These are phyloP conservation scores for Mongoloraphidia duomilia DNA, from an alignment of 2,888 invertebrate species.

Conservation along the genomic window DNA sequence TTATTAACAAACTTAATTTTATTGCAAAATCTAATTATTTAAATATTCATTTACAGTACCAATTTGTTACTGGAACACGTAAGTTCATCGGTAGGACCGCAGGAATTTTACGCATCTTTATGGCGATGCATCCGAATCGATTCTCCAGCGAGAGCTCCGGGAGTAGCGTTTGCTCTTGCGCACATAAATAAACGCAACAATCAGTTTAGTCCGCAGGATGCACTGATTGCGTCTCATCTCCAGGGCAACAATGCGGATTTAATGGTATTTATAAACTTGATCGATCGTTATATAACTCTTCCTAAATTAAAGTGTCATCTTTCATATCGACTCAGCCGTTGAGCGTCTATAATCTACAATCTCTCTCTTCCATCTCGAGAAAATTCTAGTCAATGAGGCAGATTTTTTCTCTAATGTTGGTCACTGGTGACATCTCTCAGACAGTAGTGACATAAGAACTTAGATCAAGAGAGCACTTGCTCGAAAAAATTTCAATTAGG, in stretches of 20 bases:
- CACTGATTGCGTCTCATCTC: slow-evolving; percentile 25
- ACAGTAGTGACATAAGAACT: too few relatives aligned
- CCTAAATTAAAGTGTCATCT: too few relatives aligned
- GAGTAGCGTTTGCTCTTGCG: slow-evolving; percentile 61
- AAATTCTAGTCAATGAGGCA: too few relatives aligned
- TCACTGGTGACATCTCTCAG: too few relatives aligned
- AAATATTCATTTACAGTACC: slow-evolving; percentile 31
- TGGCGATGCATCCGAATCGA: slow-evolving; percentile 79
- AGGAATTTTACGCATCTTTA: slow-evolving; percentile 72
- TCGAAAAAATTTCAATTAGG: too few relatives aligned
- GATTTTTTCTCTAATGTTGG: too few relatives aligned
- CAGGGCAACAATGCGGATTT: slow-evolving; percentile 74
- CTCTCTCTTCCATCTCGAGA: too few relatives aligned
- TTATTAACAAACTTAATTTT: neutral
- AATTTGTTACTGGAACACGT: slow-evolving; percentile 51
- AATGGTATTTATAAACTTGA: slow-evolving; percentile 39
- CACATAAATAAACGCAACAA: slow-evolving; percentile 66
- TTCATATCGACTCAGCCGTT: too few relatives aligned
- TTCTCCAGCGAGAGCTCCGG: slow-evolving; percentile 65
- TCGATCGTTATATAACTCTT: too few relatives aligned
- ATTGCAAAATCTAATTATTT: neutral
- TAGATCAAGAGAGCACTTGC: too few relatives aligned
- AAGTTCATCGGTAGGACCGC: slow-evolving; percentile 58
- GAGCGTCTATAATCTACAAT: too few relatives aligned
- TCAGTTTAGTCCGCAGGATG: slow-evolving; percentile 64